Evolutionary conservation across 1,140 invertebrate genomes (phyloP), one percentile per base, ranked within the genome.

Genomic region (Heliothis virescens): DNA sequence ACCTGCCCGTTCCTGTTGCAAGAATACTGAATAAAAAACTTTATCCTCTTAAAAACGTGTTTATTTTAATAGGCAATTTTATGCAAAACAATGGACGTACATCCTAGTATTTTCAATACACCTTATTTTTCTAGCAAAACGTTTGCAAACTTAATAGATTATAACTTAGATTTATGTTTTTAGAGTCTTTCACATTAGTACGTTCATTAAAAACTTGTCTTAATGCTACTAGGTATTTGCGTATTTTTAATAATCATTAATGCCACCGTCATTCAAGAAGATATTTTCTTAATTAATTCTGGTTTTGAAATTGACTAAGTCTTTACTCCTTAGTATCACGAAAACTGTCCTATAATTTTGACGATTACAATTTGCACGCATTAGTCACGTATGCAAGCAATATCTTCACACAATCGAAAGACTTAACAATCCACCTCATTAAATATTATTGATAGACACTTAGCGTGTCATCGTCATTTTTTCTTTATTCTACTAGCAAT

Each of bases 401-500:
- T 18, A 62, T 65, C 63, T 48, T 48, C 5, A 48, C 41, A 67
- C 34, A 41, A 48, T n/a, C n/a, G 13, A 48, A 47, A 3, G 18
- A 29, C 26, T 13, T 26, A 60, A 3, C 57, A 60, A 26, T 67
- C 63, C 41, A 48, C 41, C 41, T 48, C 18, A 67, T 67, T 48
- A 67, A 67, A 67, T 18, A 67, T 48, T 65, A 65, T 34, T 2
- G 34, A 16, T 48, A 7, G 11, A 67, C 34, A 12, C 2, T 21
- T 10, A 65, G 5, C 34, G 63, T 18, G 10, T 16, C 11, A 16
- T 48, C 5, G 63, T 67, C 63, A 67, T 67, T 67, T 67, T 67
- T 67, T 67, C 63, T 67, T 67, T 48, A 67, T 67, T 67, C 63
- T 67, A 67, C 63, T 67, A 18, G 63, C 63, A 21, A 67, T 67